Conservation (phyloP, 2,113 vertebrate genomes). For the Triplophysa tibetana region DNA sequence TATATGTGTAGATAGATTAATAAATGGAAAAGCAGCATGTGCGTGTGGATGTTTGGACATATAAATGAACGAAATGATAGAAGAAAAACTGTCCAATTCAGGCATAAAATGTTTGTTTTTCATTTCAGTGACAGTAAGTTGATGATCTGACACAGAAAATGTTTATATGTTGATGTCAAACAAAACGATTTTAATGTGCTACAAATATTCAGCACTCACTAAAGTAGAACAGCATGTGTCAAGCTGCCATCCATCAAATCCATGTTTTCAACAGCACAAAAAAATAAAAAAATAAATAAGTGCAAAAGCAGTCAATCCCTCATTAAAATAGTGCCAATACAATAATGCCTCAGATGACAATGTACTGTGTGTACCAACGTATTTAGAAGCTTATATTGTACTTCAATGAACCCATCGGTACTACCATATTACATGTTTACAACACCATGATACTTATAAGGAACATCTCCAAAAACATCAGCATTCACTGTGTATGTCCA, state of each 20-base stretch:
- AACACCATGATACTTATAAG: not conserved
- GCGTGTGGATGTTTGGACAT: not conserved
- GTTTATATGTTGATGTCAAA: not conserved
- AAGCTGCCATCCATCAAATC: not conserved
- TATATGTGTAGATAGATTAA: too few relatives aligned
- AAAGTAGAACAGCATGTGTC: not conserved
- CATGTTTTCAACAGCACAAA: not conserved
- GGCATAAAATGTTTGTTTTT: not conserved
- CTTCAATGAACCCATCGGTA: not conserved
- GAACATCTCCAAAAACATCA: not conserved
- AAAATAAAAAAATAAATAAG: not conserved
- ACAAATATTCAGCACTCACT: not conserved
- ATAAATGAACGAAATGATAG: not conserved
- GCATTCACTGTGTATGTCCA: not conserved
- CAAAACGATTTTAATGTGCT: not conserved
- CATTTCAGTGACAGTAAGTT: conserved; percentile 5
- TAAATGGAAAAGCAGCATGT: too few relatives aligned
- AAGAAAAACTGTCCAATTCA: not conserved
- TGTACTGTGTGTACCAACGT: too few relatives aligned
- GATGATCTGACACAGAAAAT: not conserved
- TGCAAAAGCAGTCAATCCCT: not conserved
- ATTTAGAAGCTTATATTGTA: too few relatives aligned
- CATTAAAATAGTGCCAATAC: not conserved
- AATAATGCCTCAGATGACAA: not conserved
- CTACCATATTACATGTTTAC: not conserved